A percentile compares a stretch with the other conserved stretches of the same genome.
These are phyloP conservation scores for Macropis europaea DNA, from an alignment of 2,888 invertebrate genomes.

Conservation along the genomic window DNA sequence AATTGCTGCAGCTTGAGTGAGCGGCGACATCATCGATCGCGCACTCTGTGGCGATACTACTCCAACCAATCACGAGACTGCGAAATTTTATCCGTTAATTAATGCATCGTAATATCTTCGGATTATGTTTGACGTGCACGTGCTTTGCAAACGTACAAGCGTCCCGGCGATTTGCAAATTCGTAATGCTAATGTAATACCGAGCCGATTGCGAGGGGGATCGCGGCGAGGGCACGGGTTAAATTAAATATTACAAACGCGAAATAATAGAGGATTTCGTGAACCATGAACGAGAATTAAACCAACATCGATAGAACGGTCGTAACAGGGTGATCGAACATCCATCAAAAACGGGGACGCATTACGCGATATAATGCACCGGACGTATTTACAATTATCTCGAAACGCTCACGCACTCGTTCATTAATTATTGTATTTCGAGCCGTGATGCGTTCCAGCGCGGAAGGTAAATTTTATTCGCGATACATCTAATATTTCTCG, in stretches of 20 bases:
- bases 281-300: not conserved
- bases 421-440: conserved; percentile 2
- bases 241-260: conserved; percentile 21
- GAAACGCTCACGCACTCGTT: conserved; percentile 2
- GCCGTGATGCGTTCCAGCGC: not conserved
- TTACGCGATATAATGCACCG: not conserved
- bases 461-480: conserved; percentile 23
- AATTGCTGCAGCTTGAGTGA: too few species aligned
- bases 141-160: not conserved
- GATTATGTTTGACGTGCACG: conserved; percentile 26
- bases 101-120: conserved; percentile 40
- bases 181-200: conserved; percentile 1
- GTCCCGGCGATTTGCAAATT: not conserved
- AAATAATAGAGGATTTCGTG: conserved; percentile 5
- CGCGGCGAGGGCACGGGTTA: not conserved
- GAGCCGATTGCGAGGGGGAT: not conserved
- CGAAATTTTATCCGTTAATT: conserved; percentile 34
- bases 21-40: too few species aligned
- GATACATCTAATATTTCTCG: conserved; percentile 18
- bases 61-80: not conserved
- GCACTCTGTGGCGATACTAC: too few species aligned
- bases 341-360: not conserved
- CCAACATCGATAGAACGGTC: not conserved
- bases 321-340: not conserved
- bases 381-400: not conserved